Evolutionary conservation across 2,113 vertebrate genomes (phyloP).

Genomic region (Clarias batrachus): DNA sequence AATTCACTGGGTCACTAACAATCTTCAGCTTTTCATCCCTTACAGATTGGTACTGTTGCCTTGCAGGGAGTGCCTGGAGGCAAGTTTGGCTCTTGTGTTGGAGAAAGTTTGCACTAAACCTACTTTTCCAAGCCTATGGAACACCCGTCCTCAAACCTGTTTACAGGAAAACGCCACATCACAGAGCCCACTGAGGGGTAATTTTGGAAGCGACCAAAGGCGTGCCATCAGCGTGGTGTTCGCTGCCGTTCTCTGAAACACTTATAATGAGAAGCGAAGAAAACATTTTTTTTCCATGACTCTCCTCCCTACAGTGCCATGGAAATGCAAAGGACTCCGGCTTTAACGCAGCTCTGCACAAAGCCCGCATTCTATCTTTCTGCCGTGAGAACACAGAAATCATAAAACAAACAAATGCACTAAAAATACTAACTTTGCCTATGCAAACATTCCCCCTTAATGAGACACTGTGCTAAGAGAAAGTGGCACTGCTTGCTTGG

Average conservation of each 20-base stretch:
- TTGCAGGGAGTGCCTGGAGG: conserved; percentile 33
- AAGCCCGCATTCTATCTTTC: conserved; percentile 44
- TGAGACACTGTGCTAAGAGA: conserved; percentile 78
- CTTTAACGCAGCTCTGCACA: conserved; percentile 41
- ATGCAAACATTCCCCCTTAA: conserved; percentile 80
- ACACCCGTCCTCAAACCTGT: conserved; percentile 57
- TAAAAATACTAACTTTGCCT: conserved; percentile 81
- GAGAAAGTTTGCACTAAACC: conserved; percentile 55
- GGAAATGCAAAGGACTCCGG: conserved; percentile 45
- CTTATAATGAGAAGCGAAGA: conserved; percentile 56
- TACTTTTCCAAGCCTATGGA: conserved; percentile 54
- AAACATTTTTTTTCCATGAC: conserved; percentile 45
- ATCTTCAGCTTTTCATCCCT: not conserved
- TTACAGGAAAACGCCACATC: conserved; percentile 59
- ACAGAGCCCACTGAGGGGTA: conserved; percentile 57
- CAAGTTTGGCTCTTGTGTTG: conserved; percentile 34
- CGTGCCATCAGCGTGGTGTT: conserved; percentile 52
- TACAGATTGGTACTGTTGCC: not conserved
- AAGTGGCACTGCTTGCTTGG: conserved; percentile 66
- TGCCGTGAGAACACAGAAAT: conserved; percentile 68
- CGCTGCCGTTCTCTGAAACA: conserved; percentile 49
- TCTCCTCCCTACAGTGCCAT: conserved; percentile 50
- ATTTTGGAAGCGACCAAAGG: conserved; percentile 61
- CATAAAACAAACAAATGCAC: conserved; percentile 79
- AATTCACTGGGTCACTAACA: not conserved